Evolutionary conservation across 2,888 invertebrate genomes (phyloP), one percentile per base, ranked within the genome.

Genomic region (Eumerus sabulonum): DNA sequence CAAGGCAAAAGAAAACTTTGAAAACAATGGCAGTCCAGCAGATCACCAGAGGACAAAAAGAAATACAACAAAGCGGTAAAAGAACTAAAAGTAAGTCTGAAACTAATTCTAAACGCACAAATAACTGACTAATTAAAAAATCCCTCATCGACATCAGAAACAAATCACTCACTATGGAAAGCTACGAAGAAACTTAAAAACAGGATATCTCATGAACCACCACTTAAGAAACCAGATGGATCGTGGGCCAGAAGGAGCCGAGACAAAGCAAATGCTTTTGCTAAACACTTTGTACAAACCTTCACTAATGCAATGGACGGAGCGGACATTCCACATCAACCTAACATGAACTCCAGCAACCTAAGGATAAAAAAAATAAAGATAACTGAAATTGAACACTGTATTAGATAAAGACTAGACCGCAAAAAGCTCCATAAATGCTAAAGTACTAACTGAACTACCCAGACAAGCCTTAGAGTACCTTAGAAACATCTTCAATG

Each of bases 401-500:
- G 7, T 7, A 27, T 27, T 27, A 27, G 7, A 27, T 4, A 27
- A 27, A 27, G 27, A 27, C 27, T 27, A 27, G 27, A 27, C 27
- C 27, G 7, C 27, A 27, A 27, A 27, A 27, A 27, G 7, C 27
- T 27, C 27, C 27, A 4, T 27, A 27, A 27, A 27, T 27, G 27
- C 3, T 27, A 27, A 27, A 27, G 7, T 27, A 27, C 27, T 27
- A 27, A 27, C 3, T 27, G 27, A 27, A 27, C 40, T 40, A 40
- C 40, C 40, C 40, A 40, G 40, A 40, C 47, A 47, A 47, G 47
- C 18, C 7, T 47, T 47, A 1, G 14, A 47, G 14, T 47, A 16
- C 18, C 11, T 47, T 18, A 12, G 14, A 47, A 27, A 7, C 27
- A 7, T 27, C 27, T 27, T 27, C 27, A 27, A 27, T 27, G 7